Conservation (phyloP, 2,797 vertebrate genomes). For the Catostomus latipinnis region DNA sequence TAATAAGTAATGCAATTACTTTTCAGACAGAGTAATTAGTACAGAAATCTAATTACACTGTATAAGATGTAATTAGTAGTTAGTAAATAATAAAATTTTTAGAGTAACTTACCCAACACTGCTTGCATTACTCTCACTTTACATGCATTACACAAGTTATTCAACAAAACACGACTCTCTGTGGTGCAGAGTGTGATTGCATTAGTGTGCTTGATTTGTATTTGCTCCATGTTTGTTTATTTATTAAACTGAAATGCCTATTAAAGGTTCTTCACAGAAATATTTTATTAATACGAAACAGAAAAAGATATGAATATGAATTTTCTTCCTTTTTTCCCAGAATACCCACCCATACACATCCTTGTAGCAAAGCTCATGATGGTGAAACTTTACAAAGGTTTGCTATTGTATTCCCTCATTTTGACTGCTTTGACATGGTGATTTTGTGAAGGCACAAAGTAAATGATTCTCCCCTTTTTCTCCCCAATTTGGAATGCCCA, state of each 20-base stretch:
- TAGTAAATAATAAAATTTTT: too few species aligned
- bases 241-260: neutral
- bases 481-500: too few species aligned
- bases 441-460: conserved; percentile 15
- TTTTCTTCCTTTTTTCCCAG: conserved; percentile 63
- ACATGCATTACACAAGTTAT: conserved; percentile 3
- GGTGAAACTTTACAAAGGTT: conserved; percentile 48
- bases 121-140: conserved; percentile 6
- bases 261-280: neutral
- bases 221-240: neutral
- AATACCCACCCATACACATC: conserved; percentile 83
- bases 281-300: neutral
- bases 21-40: too few species aligned
- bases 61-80: too few species aligned
- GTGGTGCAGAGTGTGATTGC: neutral
- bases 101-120: neutral
- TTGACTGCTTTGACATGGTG: neutral
- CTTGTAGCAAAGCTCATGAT: conserved; percentile 58
- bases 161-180: neutral
- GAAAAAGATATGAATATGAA: neutral
- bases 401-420: conserved; percentile 26
- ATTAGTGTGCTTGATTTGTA: conserved; percentile 15
- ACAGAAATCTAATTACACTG: too few species aligned
- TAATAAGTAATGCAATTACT: too few species aligned
- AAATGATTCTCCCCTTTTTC: too few species aligned